Base-by-base conservation (phyloP, 2,888 invertebrate genomes). In the Thelaira solivaga region DNA sequence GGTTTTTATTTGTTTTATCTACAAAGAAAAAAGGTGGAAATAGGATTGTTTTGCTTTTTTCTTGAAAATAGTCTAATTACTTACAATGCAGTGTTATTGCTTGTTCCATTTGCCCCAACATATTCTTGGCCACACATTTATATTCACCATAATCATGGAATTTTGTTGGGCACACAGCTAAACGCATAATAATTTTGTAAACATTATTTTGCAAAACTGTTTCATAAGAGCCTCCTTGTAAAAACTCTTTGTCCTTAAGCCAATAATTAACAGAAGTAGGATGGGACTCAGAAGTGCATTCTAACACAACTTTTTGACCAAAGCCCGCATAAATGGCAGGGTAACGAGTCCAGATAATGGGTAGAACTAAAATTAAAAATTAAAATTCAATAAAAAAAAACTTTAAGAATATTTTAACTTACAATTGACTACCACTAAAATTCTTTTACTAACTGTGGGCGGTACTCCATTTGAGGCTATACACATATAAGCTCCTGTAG, bases 121-220 rank as follows among this genome's bases (percentile, higher is more conserved):
- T 92, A 88, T 96, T 95, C 89, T 94, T 95, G 24, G 95, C 93
- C 79, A 95, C 92, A 88, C 95, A 95, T 88, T 93, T 93, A 89
- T 95, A 95, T 57, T 93, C 92, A 22, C 94, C 94, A 85, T 93
- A 95, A 89, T 95, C 95, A 8, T 90, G 89, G 59, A 90, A 89
- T 29, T 92, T 91, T 53, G 94, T 91, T 64, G 92, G 91, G 71
- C 92, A 90, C 82, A 95, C 92, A 49, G 92, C 93, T 67, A 95
- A 90, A 77, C 93, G 92, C 91, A 95, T 93, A 76, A 93, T 92
- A 76, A 94, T 92, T 87, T 94, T 94, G 90, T 93, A 94, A 20
- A 93, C 92, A 83, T 94, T 93, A 86, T 94, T 94, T 80, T 93
- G 89, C 80, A 93, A 91, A 67, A 92, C 90, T 0, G 89, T 84